A percentile compares a stretch with the other conserved stretches of the same genome.
These are phyloP conservation scores for Cosmopolites sordidus DNA, from an alignment of 2,888 invertebrate species.

Conservation along the genomic window DNA sequence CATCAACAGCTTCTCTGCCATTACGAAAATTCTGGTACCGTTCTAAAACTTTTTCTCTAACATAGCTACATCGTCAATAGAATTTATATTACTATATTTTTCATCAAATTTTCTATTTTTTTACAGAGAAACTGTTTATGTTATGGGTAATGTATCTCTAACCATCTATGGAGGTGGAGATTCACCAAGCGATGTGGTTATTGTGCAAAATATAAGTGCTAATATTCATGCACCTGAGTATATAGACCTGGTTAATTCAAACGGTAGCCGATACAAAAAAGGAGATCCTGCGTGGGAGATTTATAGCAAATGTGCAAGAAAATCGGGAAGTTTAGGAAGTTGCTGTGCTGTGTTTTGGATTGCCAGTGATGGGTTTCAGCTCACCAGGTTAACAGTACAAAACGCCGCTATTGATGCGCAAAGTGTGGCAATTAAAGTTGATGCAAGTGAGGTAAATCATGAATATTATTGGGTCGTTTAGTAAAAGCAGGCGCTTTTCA, in stretches of 20 bases:
- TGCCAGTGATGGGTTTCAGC: not conserved
- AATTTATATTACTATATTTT: too few relatives aligned
- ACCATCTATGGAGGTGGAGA: slow-evolving; percentile 12
- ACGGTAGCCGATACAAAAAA: slow-evolving; percentile 7
- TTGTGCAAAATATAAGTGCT: slow-evolving; percentile 17
- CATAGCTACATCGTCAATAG: too few relatives aligned
- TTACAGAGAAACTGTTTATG: slow-evolving; percentile 17
- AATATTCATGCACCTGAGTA: slow-evolving; percentile 4
- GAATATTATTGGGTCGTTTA: too few relatives aligned
- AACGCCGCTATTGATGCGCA: slow-evolving; percentile 10
- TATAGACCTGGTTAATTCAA: slow-evolving; percentile 10
- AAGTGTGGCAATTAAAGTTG: slow-evolving; percentile 12
- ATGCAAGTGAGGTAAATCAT: slow-evolving; percentile 14
- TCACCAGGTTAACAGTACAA: slow-evolving; percentile 10
- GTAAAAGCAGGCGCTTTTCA: too few relatives aligned
- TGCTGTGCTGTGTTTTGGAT: slow-evolving; percentile 16
- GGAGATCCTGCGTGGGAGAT: slow-evolving; percentile 13
- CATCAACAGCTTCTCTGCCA: too few relatives aligned
- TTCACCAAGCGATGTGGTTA: slow-evolving; percentile 7
- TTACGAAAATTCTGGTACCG: too few relatives aligned
- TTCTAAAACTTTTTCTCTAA: too few relatives aligned
- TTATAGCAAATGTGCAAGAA: slow-evolving; percentile 7
- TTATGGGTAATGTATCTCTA: slow-evolving; percentile 11
- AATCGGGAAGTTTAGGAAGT: slow-evolving; percentile 6
- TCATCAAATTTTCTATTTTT: too few relatives aligned